Conservation (phyloP, 2,113 vertebrate genomes). For the Formicarius rufipectus region DNA sequence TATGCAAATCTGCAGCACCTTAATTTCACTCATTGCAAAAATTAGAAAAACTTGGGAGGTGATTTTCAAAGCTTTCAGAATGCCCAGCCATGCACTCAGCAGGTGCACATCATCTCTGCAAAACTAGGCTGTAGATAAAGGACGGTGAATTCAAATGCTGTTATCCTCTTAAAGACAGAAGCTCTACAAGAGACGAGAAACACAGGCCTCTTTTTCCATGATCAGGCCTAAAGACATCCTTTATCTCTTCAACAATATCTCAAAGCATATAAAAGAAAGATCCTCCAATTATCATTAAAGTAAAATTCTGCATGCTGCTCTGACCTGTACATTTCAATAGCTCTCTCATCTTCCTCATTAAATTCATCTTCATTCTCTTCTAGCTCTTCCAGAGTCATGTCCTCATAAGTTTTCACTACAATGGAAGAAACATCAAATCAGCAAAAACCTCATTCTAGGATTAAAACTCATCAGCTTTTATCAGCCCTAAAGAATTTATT, state of each 20-base stretch:
- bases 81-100: not conserved
- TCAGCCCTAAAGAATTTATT: not conserved
- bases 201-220: not conserved
- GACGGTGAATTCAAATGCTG: not conserved
- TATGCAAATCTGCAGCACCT: not conserved
- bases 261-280: not conserved
- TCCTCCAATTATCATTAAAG: not conserved
- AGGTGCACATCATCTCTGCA: not conserved
- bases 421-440: not conserved
- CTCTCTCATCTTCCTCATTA: conserved; percentile 91
- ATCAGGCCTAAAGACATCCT: not conserved
- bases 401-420: conserved; percentile 93
- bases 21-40: not conserved
- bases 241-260: not conserved
- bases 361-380: conserved; percentile 97
- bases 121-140: not conserved
- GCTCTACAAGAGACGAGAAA: not conserved
- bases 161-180: not conserved
- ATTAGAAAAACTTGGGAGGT: not conserved
- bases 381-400: conserved; percentile 93
- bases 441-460: not conserved
- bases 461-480: not conserved
- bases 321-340: conserved; percentile 96
- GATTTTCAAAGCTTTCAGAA: not conserved
- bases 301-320: not conserved